A percentile compares a stretch with the other conserved stretches of the same genome.
Evolutionary conservation across 2,113 vertebrate genomes (phyloP).

Genomic region (Tauraco erythrolophus): DNA sequence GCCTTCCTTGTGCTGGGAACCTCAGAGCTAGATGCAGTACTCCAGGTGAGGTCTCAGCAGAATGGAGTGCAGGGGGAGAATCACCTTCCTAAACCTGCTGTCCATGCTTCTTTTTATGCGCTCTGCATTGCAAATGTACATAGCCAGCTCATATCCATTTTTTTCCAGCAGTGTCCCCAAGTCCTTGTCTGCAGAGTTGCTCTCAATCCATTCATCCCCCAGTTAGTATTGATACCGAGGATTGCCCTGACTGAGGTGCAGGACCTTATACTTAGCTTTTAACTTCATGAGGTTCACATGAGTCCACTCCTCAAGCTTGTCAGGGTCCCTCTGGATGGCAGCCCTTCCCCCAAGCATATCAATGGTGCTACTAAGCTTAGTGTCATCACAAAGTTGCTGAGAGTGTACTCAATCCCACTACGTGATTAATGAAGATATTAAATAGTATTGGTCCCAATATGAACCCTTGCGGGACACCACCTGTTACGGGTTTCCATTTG

Average conservation of each 20-base stretch:
- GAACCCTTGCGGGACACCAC: no score
- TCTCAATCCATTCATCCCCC: background rate
- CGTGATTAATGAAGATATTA: background rate
- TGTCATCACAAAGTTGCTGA: background rate
- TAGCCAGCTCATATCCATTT: background rate
- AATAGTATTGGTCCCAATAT: background rate
- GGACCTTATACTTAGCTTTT: background rate
- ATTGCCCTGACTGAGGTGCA: background rate
- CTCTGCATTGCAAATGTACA: background rate
- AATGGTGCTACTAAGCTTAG: background rate
- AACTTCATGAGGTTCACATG: background rate
- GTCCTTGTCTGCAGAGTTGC: background rate
- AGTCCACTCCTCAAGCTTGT: background rate
- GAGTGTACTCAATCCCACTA: background rate
- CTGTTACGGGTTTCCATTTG: background rate
- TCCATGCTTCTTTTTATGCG: background rate
- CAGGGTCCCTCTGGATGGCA: background rate
- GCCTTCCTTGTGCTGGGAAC: background rate
- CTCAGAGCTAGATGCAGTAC: no score
- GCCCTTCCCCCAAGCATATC: background rate
- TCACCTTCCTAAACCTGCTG: background rate
- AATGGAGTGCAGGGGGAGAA: background rate
- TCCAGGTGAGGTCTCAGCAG: background rate
- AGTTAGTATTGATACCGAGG: background rate
- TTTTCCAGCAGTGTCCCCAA: background rate